Evolutionary conservation across 1,140 invertebrate genomes (phyloP).

Genomic region (Heliconius hewitsoni): DNA sequence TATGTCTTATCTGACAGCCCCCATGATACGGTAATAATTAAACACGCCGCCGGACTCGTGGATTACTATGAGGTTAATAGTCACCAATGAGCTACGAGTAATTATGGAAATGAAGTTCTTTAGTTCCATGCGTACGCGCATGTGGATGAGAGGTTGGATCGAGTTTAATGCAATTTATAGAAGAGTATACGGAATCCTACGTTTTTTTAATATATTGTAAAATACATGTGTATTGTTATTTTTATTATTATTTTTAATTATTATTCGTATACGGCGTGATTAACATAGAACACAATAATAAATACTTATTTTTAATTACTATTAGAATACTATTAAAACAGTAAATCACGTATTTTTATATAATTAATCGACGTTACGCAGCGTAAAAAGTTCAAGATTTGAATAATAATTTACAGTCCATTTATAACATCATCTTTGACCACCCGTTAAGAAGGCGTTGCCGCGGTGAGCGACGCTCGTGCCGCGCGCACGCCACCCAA

Average conservation of each 20-base stretch:
- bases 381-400: background rate
- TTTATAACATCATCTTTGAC: constrained; percentile 25
- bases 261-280: too few relatives aligned
- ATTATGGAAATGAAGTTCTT: constrained; percentile 75
- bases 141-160: constrained; percentile 36
- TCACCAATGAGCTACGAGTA: constrained; percentile 75
- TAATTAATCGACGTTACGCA: background rate
- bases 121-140: constrained; percentile 48
- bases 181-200: too few relatives aligned
- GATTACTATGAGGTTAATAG: constrained; percentile 77
- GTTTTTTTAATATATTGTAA: too few relatives aligned
- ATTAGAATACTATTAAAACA: too few relatives aligned
- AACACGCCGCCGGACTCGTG: constrained; percentile 60
- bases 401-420: background rate
- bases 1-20: constrained; percentile 72
- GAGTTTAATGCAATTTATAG: too few relatives aligned
- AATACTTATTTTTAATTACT: too few relatives aligned
- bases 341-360: too few relatives aligned
- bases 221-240: too few relatives aligned
- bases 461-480: constrained; percentile 23
- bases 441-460: constrained; percentile 25
- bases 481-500: constrained; percentile 34
- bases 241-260: too few relatives aligned
- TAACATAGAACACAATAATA: too few relatives aligned
- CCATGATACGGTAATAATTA: constrained; percentile 76